A percentile compares a stretch with the other conserved stretches of the same genome.
Evolutionary conservation across 1,140 invertebrate genomes (phyloP).

Genomic region (Matsumurasca onukii): DNA sequence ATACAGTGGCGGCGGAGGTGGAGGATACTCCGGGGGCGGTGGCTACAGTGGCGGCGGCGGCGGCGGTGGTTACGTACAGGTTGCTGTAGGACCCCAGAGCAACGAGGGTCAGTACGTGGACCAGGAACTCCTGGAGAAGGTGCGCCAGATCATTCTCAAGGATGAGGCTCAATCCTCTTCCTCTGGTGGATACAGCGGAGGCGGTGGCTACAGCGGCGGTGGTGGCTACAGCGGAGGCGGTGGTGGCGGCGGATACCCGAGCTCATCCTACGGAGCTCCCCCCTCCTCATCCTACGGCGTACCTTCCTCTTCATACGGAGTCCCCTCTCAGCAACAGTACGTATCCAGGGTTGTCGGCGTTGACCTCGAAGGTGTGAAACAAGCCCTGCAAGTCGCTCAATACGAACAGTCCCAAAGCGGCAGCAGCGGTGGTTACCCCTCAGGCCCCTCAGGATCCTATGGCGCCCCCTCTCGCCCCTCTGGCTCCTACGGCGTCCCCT

Average conservation of each 20-base stretch:
- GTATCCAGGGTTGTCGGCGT: conserved; percentile 66
- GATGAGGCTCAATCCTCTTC: conserved; percentile 65
- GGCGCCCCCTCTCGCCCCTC: conserved; percentile 61
- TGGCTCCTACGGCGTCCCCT: conserved; percentile 60
- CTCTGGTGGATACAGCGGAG: conserved; percentile 47
- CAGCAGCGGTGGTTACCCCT: conserved; percentile 49
- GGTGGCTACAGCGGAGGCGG: conserved; percentile 48
- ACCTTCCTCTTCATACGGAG: conserved; percentile 53
- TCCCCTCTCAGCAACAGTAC: conserved; percentile 50
- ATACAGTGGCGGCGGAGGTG: conserved; percentile 48
- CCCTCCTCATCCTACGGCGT: conserved; percentile 57
- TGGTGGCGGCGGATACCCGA: conserved; percentile 49
- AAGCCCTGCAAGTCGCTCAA: conserved; percentile 73
- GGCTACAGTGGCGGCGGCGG: conserved; percentile 48
- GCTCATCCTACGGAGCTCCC: conserved; percentile 49
- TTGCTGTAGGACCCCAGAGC: conserved; percentile 69
- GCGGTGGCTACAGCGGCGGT: conserved; percentile 48
- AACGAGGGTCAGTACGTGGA: conserved; percentile 78
- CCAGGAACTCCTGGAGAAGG: conserved; percentile 66
- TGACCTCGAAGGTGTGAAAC: conserved; percentile 72
- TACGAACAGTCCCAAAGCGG: conserved; percentile 59
- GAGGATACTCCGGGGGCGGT: conserved; percentile 48
- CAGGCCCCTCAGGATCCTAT: conserved; percentile 59
- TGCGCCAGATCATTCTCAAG: conserved; percentile 76
- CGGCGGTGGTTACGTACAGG: conserved; percentile 70